Evolutionary conservation across 2,113 vertebrate genomes (phyloP).

Genomic region (Gymnobelideus leadbeateri): DNA sequence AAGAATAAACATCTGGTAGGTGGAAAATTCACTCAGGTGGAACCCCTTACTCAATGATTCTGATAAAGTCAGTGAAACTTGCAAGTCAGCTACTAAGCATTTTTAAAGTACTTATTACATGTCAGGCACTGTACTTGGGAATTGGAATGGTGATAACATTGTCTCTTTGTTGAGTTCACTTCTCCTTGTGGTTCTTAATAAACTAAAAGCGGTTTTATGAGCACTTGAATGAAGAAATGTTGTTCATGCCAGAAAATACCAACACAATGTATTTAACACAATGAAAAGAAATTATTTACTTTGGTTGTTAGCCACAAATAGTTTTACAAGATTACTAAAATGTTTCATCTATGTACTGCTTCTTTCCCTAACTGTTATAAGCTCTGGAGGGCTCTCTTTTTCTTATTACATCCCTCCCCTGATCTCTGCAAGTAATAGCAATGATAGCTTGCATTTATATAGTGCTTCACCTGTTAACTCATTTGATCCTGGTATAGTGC

Average conservation of each 20-base stretch:
- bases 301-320: background rate
- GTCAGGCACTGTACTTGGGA: background rate
- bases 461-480: no score
- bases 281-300: background rate
- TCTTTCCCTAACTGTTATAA: background rate
- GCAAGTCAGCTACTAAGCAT: background rate
- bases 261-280: constrained; percentile 1
- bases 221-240: constrained; percentile 13
- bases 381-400: constrained; percentile 13
- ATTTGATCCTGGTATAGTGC: background rate
- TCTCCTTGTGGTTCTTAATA: background rate
- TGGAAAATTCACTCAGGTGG: constrained; percentile 20
- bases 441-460: no score
- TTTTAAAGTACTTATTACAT: background rate
- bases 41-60: background rate
- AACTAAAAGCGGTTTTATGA: constrained; percentile 22
- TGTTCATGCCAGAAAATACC: background rate
- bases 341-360: background rate
- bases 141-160: background rate
- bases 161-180: background rate
- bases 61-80: background rate
- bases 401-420: background rate
- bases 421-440: background rate
- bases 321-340: constrained; percentile 37
- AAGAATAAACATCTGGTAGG: background rate